Conservation (phyloP, 2,113 vertebrate species). For the Cavia porcellus region DNA sequence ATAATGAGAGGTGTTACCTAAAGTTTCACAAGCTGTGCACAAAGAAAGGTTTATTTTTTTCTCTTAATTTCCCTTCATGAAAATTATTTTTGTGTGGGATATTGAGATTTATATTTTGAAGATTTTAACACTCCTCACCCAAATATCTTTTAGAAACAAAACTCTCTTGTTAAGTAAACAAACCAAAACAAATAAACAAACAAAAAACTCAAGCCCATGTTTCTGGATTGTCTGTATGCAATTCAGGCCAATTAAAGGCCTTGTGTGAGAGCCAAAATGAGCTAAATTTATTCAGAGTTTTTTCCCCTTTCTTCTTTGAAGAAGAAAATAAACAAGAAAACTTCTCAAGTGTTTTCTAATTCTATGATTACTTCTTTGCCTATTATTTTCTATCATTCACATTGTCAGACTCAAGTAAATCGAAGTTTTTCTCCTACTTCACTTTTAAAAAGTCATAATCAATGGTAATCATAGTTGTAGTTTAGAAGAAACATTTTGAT, state of each 20-base stretch:
- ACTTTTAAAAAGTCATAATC: slow-evolving; percentile 20
- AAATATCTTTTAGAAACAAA: slow-evolving; percentile 50
- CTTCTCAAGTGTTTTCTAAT: background rate
- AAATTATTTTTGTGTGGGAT: background rate
- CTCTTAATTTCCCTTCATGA: slow-evolving; percentile 37
- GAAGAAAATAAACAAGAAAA: background rate
- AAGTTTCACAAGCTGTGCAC: background rate
- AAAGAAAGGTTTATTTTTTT: background rate
- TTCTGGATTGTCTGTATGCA: slow-evolving; percentile 5
- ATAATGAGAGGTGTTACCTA: background rate
- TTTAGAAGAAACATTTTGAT: slow-evolving; percentile 28
- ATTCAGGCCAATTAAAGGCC: slow-evolving; percentile 28
- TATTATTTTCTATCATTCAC: slow-evolving; percentile 22
- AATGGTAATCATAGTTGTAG: background rate
- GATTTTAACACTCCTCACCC: slow-evolving; percentile 13
- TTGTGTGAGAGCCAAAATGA: background rate
- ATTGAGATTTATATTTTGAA: background rate
- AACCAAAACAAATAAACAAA: background rate
- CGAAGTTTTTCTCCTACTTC: background rate
- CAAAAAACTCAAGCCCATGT: background rate
- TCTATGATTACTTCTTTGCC: slow-evolving; percentile 3
- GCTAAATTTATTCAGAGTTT: background rate
- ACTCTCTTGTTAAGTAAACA: slow-evolving; percentile 20
- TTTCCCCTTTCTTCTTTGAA: background rate
- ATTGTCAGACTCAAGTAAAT: background rate